Evolutionary conservation across 2,797 vertebrate species (phyloP), one percentile per base, ranked within the genome.

Genomic region (Scolopax rusticola): DNA sequence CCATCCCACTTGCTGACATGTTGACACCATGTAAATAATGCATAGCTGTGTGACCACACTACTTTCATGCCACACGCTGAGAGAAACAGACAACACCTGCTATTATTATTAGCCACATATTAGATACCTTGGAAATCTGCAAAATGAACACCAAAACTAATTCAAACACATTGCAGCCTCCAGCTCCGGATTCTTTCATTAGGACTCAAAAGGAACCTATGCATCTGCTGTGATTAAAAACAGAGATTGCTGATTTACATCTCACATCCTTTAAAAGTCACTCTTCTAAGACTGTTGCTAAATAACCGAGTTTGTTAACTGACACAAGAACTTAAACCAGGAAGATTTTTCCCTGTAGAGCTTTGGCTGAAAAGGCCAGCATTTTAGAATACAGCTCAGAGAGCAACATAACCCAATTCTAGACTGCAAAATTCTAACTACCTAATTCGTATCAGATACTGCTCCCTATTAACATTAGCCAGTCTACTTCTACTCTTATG

Each of bases 21-120:
- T 80, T 94, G 86, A 89, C 89, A 95, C 60, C 64, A 75, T 61
- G 88, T 87, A 95, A 97, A 96, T 87, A 93, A 92, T 36, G 64
- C 88, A 69, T 83, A 93, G 64, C 75, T 95, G 40, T 82, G 53
- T 85, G 80, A 75, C 76, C 89, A 86, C 79, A 43, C 74, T 91
- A 77, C 50, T 94, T 91, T 87, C 57, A 33, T 70, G 73, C 53
- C 74, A 83, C 90, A 64, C 54, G 25, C 86, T 81, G 69, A 80
- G 70, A 90, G 41, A 88, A 95, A 86, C 24, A 91, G 75, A 80
- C 60, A 89, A 74, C 9, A 64, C 65, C 92, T 89, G 45, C 64
- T 90, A 83, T 91, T 94, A 88, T 84, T 76, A 88, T 76, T 87
- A 90, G 32, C 27, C 53, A 70, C 30, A 65, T 79, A 48, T 78